Evolutionary conservation across 2,113 vertebrate species (phyloP).

Genomic region (Rana temporaria): DNA sequence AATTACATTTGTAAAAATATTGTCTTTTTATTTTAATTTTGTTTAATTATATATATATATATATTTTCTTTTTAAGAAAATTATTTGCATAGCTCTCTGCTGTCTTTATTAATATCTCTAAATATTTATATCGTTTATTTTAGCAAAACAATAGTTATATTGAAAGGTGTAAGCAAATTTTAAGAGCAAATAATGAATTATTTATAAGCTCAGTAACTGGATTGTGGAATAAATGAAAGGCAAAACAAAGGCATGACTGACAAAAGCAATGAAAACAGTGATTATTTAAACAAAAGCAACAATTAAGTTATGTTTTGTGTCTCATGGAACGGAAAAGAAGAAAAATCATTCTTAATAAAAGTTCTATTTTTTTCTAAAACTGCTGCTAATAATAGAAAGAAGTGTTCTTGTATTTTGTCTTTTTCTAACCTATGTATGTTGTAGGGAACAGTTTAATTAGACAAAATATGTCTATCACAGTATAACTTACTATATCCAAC

Average conservation of each 20-base stretch:
- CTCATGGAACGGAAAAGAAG: not conserved
- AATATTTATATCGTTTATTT: not conserved
- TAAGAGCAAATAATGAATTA: slow-evolving; percentile 23
- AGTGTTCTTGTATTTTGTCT: not conserved
- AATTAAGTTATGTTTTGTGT: not conserved
- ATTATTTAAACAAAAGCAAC: slow-evolving; percentile 4
- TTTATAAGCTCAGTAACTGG: slow-evolving; percentile 9
- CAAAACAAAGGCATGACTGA: not conserved
- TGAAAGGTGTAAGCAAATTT: not conserved
- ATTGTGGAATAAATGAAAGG: slow-evolving; percentile 3
- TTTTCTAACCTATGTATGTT: not conserved
- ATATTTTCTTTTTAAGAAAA: not conserved
- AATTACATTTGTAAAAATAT: too few relatives aligned
- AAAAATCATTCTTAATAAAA: not conserved
- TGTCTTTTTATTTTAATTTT: too few relatives aligned
- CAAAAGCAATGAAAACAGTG: slow-evolving; percentile 25
- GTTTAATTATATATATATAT: too few relatives aligned
- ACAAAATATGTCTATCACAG: not conserved
- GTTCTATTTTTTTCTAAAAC: not conserved
- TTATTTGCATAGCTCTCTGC: not conserved
- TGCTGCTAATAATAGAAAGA: not conserved
- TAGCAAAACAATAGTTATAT: not conserved
- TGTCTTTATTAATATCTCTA: not conserved
- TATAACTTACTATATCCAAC: not conserved
- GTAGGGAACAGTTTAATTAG: not conserved